phyloP scores from a whole-genome alignment of 2,113 vertebrate species.

The Meleagris gallopavo region DNA sequence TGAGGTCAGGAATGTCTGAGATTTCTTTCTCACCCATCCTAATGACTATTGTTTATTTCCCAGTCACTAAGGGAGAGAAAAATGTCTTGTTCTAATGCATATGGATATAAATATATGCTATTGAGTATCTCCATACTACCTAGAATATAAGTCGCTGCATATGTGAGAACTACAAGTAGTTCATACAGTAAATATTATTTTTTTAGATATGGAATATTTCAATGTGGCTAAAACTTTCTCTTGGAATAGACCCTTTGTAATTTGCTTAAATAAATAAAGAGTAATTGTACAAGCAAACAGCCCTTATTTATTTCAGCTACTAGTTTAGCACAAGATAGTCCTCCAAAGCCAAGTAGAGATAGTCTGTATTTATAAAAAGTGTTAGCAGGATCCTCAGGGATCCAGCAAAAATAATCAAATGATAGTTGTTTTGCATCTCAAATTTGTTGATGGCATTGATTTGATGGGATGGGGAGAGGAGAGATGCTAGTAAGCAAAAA shows the following conservation, averaged over 20 bases:
- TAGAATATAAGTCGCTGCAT: background rate
- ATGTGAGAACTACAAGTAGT: background rate
- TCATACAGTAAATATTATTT: background rate
- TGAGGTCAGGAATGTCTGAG: background rate
- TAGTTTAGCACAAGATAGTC: no score
- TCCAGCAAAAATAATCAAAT: background rate
- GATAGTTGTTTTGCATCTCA: background rate
- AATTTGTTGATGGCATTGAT: background rate
- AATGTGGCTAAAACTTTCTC: background rate
- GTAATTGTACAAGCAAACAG: background rate
- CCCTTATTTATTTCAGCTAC: no score
- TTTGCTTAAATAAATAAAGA: background rate
- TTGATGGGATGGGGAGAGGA: background rate
- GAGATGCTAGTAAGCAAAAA: background rate
- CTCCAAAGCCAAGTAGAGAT: background rate
- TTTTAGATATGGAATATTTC: background rate
- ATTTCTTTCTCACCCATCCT: background rate
- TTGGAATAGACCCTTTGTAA: background rate
- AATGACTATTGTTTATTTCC: background rate
- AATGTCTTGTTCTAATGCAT: background rate
- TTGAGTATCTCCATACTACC: background rate
- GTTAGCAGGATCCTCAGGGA: background rate
- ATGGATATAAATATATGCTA: background rate
- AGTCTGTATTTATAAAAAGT: background rate
- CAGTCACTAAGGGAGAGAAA: background rate